Percentiles rank a stretch among this genome's conserved stretches.
phyloP scores from a whole-genome alignment of 2,888 invertebrate genomes.

The Escarpia spicata region DNA sequence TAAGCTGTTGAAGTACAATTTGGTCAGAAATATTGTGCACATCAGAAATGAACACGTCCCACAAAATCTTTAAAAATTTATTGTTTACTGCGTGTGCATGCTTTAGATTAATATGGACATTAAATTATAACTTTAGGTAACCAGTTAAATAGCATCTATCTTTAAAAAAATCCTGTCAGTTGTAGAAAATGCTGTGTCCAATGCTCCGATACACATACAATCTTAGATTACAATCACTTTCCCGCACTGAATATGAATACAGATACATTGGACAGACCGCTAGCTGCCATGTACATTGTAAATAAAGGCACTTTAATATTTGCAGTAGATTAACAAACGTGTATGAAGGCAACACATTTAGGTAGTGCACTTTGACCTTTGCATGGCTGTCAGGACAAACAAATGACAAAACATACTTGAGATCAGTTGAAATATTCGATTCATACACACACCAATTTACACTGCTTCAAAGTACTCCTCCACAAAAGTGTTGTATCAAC shows the following conservation, averaged over 20 bases:
- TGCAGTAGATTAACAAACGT: neutral
- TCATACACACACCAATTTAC: neutral
- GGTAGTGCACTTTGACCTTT: neutral
- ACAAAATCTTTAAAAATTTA: neutral
- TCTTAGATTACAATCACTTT: neutral
- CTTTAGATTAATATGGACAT: neutral
- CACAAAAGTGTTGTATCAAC: neutral
- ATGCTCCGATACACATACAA: neutral
- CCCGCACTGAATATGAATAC: neutral
- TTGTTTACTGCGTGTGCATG: neutral
- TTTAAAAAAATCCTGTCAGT: neutral
- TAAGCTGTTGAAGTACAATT: neutral
- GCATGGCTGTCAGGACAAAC: neutral
- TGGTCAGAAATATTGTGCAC: neutral
- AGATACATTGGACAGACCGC: neutral
- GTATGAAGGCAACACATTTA: neutral
- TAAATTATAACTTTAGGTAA: neutral
- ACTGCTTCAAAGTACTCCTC: neutral
- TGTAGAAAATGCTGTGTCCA: neutral
- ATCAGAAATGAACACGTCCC: neutral
- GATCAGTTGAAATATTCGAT: neutral
- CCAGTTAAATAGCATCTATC: neutral
- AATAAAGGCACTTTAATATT: neutral
- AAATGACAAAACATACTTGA: neutral
- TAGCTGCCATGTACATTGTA: neutral